Conservation (phyloP, 2,797 vertebrate genomes). For the Lepidocolaptes lacrymiger region DNA sequence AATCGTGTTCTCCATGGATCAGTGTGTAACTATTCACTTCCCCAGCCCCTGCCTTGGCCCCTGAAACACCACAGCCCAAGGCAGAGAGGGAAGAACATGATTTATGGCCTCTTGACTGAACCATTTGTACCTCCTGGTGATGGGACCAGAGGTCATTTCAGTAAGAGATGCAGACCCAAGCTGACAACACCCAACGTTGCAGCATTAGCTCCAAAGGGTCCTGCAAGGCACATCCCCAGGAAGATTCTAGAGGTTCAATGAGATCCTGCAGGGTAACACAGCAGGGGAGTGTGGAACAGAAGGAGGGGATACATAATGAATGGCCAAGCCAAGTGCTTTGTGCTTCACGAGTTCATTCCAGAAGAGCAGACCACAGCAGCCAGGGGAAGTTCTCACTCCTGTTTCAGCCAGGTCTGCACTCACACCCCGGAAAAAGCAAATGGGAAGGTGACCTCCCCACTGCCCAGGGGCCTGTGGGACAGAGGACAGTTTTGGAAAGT, state of each 20-base stretch:
- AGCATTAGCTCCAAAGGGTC: background rate
- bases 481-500: background rate
- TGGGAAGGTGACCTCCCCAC: background rate
- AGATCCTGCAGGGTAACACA: background rate
- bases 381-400: background rate
- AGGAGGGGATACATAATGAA: background rate
- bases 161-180: background rate
- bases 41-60: background rate
- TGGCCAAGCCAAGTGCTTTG: background rate
- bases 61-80: background rate
- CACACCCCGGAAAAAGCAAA: background rate
- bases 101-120: background rate
- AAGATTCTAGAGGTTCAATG: background rate
- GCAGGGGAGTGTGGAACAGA: background rate
- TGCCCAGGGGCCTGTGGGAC: background rate
- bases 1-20: accelerated
- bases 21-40: background rate
- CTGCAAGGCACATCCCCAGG: background rate
- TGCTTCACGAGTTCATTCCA: background rate
- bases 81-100: background rate
- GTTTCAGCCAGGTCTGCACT: background rate
- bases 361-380: background rate
- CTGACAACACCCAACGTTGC: background rate
- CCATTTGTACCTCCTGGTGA: background rate
- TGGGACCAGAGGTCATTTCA: background rate